phyloP scores from a whole-genome alignment of 2,797 vertebrate species.

The Psittacula echo region DNA sequence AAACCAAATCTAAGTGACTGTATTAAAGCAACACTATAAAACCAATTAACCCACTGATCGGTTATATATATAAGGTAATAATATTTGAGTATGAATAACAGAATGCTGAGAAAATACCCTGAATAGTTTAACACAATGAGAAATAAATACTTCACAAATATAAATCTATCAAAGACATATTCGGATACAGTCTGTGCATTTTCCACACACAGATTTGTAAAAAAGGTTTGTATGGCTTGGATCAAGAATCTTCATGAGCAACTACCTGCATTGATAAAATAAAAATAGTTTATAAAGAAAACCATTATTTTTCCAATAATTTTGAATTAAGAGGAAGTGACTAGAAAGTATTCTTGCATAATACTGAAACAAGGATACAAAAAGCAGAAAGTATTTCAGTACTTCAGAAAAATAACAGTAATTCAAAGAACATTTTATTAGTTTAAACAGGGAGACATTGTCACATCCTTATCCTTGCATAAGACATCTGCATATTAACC shows the following conservation, averaged over 20 bases:
- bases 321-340: not conserved
- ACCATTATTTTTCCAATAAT: not conserved
- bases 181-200: not conserved
- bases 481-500: not conserved
- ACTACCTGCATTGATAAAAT: not conserved
- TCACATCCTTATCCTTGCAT: not conserved
- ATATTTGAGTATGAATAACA: slow-evolving; percentile 5
- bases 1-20: not conserved
- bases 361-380: fast-evolving
- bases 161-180: not conserved
- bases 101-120: not conserved
- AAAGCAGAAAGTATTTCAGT: not conserved
- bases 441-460: not conserved
- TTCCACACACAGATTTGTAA: not conserved
- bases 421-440: not conserved
- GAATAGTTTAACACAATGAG: not conserved
- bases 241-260: not conserved
- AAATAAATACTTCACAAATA: not conserved
- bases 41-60: slow-evolving; percentile 8
- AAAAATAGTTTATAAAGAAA: not conserved
- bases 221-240: not conserved
- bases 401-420: not conserved
- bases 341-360: not conserved
- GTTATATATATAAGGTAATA: not conserved
- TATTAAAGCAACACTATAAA: slow-evolving; percentile 6